Conservation (phyloP, 2,888 invertebrate genomes). For the Acrocera orbiculus region DNA sequence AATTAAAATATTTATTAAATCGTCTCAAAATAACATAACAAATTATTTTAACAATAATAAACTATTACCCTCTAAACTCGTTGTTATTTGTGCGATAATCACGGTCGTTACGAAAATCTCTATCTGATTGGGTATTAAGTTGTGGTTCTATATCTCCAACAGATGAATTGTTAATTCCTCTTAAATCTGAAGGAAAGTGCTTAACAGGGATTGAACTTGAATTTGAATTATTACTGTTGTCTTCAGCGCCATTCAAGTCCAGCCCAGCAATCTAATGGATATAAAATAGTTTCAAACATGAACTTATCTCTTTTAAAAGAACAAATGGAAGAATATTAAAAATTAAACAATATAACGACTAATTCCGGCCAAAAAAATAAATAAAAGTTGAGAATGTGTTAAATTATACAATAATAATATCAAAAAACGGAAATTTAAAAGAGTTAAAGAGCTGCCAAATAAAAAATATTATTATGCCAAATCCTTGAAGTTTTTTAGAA, state of each 20-base stretch:
- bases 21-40: neutral
- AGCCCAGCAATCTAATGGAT: conserved; percentile 85
- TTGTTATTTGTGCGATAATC: conserved; percentile 26
- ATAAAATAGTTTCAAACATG: neutral
- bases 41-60: conserved; percentile 18
- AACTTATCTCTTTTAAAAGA: too few relatives aligned
- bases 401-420: too few relatives aligned
- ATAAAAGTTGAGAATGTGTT: too few relatives aligned
- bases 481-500: too few relatives aligned
- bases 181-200: conserved; percentile 88
- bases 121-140: conserved; percentile 19
- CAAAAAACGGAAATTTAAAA: too few relatives aligned
- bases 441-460: too few relatives aligned
- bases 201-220: conserved; percentile 38
- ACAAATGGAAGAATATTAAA: too few relatives aligned
- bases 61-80: conserved; percentile 14
- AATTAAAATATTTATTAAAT: neutral
- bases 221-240: conserved; percentile 26
- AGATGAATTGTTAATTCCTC: conserved; percentile 41
- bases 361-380: too few relatives aligned
- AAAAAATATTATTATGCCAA: too few relatives aligned
- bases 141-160: conserved; percentile 19
- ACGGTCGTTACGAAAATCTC: conserved; percentile 21
- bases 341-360: too few relatives aligned
- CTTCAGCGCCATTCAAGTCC: conserved; percentile 85